Conservation (phyloP, 2,113 vertebrate genomes). For the Amazona vittata region DNA sequence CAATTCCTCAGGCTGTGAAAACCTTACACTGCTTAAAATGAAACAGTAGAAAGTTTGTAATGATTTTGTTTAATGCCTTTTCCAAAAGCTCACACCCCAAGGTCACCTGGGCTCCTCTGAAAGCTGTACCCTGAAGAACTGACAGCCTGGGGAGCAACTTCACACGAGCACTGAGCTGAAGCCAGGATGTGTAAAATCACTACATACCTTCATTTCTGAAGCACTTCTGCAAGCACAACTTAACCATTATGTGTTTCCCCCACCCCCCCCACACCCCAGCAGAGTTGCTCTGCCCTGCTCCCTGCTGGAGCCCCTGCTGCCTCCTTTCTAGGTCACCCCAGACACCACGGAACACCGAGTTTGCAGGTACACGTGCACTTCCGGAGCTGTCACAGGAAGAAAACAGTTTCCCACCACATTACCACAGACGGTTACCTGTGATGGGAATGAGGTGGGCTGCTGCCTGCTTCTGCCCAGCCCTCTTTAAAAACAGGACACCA, state of each 20-base stretch:
- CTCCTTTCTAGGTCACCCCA: background rate
- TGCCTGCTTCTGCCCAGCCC: background rate
- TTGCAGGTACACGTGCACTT: rapidly evolving
- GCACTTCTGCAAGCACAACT: background rate
- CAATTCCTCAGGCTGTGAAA: background rate
- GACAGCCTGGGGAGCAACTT: background rate
- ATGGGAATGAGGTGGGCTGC: background rate
- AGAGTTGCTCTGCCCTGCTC: background rate
- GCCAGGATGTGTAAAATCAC: background rate
- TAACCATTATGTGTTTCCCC: background rate
- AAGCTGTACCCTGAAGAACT: background rate
- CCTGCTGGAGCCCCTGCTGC: background rate
- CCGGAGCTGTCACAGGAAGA: background rate
- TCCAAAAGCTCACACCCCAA: background rate
- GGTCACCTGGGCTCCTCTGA: background rate
- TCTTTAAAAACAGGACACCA: background rate
- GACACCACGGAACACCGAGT: background rate
- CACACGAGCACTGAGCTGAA: background rate
- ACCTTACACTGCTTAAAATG: background rate
- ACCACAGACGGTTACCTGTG: background rate
- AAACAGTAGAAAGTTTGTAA: rapidly evolving
- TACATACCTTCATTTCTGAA: background rate
- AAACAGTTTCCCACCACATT: background rate
- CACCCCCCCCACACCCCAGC: rapidly evolving
- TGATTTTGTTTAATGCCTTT: background rate